Evolutionary conservation across 1,140 invertebrate species (phyloP), one percentile per base, ranked within the genome.

Genomic region (Drosophila micromelanica): DNA sequence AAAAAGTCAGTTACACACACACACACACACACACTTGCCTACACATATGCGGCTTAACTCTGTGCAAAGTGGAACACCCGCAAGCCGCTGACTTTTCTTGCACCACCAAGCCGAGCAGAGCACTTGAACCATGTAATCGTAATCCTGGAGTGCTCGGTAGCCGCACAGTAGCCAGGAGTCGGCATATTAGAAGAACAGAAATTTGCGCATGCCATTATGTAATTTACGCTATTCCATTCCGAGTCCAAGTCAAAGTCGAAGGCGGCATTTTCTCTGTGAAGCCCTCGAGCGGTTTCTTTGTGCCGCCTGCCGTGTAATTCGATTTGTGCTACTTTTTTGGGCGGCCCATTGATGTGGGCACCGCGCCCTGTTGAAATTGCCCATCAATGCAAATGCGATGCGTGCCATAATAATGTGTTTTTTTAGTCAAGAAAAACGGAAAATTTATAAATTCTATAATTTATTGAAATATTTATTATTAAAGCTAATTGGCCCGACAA

Each of bases 401-500:
- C 9, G 30, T 40, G 48, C 61, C 62, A 73, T 51, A 52, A 64
- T 62, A 40, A 63, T 72, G 68, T 71, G 43, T 55, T 42, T 15
- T 17, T 59, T 56, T 38, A 38, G 56, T 37, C 40, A 48, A 65
- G 15, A 15, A 15, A 40, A 37, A 61, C 49, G 3, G 8, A 37
- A 61, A 49, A 13, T 45, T 27, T 12, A 17, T 2, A 59, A 57
- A 55, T 73, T 68, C 32, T 17, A 73, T 73, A 87, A 87, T 86
- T 89, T 86, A 86, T 86, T 82, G 79, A 76, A 82, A 68, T 78
- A 72, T 64, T 76, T 82, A 70, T 82, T 89, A 86, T 87, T 82
- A 86, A 87, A 86, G 82, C 72, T 86, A 86, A 86, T 89, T 76
- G 84, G 56, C 52, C 82, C 82, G 82, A 82, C 82, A 78, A 81